Percentiles rank a stretch among this genome's conserved stretches.
These are phyloP conservation scores for Microvelia longipes DNA, from an alignment of 1,140 invertebrate genomes.

Conservation along the genomic window DNA sequence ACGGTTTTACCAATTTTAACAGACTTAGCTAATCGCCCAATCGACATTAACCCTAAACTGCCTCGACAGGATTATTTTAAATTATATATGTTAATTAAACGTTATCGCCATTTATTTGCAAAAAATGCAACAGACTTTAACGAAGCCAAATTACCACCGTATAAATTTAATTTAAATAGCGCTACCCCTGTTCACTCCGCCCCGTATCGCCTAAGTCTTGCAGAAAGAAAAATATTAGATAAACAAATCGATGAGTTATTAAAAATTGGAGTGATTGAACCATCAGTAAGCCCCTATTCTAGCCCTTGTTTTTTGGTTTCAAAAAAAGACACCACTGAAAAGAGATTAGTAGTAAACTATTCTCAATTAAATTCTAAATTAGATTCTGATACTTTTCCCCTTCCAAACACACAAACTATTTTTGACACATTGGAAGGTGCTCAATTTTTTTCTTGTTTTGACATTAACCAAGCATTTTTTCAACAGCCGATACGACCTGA, in stretches of 20 bases:
- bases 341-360: too few relatives aligned
- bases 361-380: background rate
- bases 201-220: background rate
- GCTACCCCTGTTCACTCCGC: background rate
- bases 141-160: background rate
- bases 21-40: background rate
- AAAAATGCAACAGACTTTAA: background rate
- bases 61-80: background rate
- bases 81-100: background rate
- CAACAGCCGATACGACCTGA: background rate
- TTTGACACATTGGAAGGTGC: background rate
- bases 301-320: background rate
- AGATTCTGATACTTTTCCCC: background rate
- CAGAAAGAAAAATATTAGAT: background rate
- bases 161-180: background rate
- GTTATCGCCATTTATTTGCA: background rate
- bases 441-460: background rate
- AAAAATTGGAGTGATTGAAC: background rate
- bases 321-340: too few relatives aligned
- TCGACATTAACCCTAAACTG: background rate
- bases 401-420: background rate
- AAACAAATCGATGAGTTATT: background rate
- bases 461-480: background rate
- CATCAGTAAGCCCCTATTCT: background rate
- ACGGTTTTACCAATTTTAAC: too few relatives aligned